A percentile compares a stretch with the other conserved stretches of the same genome.
Evolutionary conservation across 2,113 vertebrate species (phyloP).

Genomic region (Notiomystis cincta): DNA sequence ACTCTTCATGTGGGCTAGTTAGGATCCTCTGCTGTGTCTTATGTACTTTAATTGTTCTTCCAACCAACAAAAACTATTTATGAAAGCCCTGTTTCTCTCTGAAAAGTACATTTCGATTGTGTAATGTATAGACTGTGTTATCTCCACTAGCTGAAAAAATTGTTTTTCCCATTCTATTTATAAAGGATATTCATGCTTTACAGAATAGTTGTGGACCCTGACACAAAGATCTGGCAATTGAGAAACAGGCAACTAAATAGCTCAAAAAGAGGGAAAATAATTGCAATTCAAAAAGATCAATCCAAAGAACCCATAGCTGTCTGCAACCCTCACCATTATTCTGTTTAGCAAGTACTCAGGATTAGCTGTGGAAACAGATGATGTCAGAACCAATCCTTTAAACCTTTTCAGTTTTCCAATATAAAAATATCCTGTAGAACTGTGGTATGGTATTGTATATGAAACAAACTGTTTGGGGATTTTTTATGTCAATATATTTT

Average conservation of each 20-base stretch:
- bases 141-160: neutral
- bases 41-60: neutral
- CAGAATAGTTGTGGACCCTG: neutral
- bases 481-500: neutral
- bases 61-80: neutral
- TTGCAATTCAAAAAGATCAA: neutral
- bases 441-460: neutral
- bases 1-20: neutral
- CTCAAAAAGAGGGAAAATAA: neutral
- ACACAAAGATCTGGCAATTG: neutral
- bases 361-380: neutral
- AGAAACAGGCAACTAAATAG: neutral
- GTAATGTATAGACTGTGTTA: neutral
- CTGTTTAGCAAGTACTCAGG: neutral
- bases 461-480: neutral
- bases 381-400: neutral
- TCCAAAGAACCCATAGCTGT: neutral
- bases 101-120: neutral
- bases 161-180: neutral
- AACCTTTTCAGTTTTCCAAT: neutral
- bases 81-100: neutral
- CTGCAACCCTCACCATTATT: neutral
- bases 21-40: neutral
- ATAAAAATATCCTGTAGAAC: neutral
- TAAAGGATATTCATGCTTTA: neutral